Conservation (phyloP, 1,140 invertebrate genomes). For the Sipha flava region DNA sequence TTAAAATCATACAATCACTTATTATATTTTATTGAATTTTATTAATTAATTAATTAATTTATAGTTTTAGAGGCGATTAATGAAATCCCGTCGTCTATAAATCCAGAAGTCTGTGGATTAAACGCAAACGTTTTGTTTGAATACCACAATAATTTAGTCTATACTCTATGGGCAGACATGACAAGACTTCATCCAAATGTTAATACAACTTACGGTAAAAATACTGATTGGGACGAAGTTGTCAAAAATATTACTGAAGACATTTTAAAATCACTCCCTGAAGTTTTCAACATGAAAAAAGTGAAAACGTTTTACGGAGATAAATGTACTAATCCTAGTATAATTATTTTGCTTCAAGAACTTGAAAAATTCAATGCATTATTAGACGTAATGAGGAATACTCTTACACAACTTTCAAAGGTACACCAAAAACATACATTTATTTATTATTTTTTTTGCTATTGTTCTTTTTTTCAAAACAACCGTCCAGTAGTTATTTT, state of each 20-base stretch:
- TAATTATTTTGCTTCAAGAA: constrained; percentile 80
- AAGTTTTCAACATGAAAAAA: not conserved
- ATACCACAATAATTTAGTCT: constrained; percentile 85
- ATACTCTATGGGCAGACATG: constrained; percentile 57
- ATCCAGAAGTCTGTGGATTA: constrained; percentile 72
- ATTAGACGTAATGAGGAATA: constrained; percentile 61
- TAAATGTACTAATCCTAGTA: constrained; percentile 59
- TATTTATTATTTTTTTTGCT: not conserved
- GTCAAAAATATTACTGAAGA: constrained; percentile 61
- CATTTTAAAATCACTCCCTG: constrained; percentile 45
- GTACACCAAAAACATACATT: not conserved
- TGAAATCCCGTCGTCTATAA: constrained; percentile 60
- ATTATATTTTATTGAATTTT: too few relatives aligned
- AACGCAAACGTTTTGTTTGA: constrained; percentile 46
- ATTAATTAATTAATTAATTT: not conserved
- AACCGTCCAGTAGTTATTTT: not conserved
- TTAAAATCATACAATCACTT: too few relatives aligned
- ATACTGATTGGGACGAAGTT: constrained; percentile 51
- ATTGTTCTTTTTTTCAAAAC: not conserved
- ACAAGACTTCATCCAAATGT: constrained; percentile 73
- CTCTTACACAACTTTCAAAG: constrained; percentile 54
- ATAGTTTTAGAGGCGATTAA: constrained; percentile 48
- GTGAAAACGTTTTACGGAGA: constrained; percentile 2
- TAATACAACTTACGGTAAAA: constrained; percentile 74
- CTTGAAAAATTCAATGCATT: constrained; percentile 76